These are phyloP conservation scores for Caloenas nicobarica DNA, from an alignment of 2,113 vertebrate genomes.

Conservation along the genomic window DNA sequence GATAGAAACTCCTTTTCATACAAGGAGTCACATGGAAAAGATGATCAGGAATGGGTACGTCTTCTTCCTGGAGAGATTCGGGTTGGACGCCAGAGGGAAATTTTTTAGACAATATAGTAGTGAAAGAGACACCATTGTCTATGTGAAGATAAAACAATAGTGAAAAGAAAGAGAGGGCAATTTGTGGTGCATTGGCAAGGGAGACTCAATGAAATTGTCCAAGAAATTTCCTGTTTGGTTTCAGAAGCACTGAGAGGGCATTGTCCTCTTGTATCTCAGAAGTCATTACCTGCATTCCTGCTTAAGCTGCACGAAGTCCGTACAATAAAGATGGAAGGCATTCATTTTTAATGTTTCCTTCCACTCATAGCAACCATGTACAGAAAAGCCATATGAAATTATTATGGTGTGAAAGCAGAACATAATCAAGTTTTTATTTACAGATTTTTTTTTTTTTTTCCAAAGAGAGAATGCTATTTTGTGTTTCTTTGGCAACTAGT, in stretches of 20 bases:
- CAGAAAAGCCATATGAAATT: not conserved
- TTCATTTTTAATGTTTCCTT: not conserved
- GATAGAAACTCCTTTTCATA: too few relatives aligned
- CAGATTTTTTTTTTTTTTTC: not conserved
- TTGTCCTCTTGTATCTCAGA: not conserved
- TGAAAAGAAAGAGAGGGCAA: not conserved
- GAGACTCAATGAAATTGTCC: not conserved
- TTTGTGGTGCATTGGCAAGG: not conserved
- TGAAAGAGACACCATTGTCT: not conserved
- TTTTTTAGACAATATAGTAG: not conserved
- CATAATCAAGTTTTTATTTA: not conserved
- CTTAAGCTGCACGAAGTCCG: not conserved
- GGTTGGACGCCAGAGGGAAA: too few relatives aligned
- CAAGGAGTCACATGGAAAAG: too few relatives aligned
- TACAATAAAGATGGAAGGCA: not conserved
- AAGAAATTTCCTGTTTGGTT: not conserved
- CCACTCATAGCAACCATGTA: not conserved
- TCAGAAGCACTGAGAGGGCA: not conserved
- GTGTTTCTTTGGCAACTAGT: not conserved
- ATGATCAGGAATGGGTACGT: too few relatives aligned
- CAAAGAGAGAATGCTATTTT: not conserved
- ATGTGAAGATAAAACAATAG: not conserved
- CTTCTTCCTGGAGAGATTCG: too few relatives aligned
- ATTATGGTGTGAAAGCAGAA: not conserved
- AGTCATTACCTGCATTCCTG: not conserved